phyloP scores from a whole-genome alignment of 2,797 vertebrate genomes.

The Gambusia yucatana region DNA sequence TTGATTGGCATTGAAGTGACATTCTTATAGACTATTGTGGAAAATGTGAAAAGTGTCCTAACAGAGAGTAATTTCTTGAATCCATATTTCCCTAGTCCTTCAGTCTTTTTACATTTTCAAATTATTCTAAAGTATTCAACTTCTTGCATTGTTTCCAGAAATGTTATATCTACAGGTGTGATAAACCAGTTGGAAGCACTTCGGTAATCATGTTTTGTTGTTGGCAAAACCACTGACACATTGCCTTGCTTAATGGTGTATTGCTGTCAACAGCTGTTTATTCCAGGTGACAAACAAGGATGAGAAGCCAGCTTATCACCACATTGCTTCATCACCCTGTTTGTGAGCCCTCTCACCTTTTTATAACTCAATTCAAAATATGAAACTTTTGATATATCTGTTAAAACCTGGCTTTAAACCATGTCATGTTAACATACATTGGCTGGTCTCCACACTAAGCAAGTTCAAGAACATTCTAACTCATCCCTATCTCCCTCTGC shows the following conservation, averaged over 20 bases:
- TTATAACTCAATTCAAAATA: not conserved
- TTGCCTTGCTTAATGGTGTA: not conserved
- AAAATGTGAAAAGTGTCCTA: not conserved
- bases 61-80: not conserved
- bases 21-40: not conserved
- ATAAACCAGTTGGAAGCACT: not conserved
- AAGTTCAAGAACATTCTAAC: constrained; percentile 21
- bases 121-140: not conserved
- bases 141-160: not conserved
- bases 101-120: not conserved
- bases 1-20: not conserved
- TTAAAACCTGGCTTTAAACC: not conserved
- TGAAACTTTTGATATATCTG: not conserved
- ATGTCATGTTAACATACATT: constrained; percentile 34
- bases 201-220: not conserved
- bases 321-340: not conserved
- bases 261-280: constrained; percentile 6
- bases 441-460: constrained; percentile 37
- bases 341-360: not conserved
- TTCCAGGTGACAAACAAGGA: constrained; percentile 7
- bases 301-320: not conserved
- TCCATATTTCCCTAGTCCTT: not conserved
- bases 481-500: not conserved
- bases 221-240: not conserved
- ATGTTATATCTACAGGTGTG: not conserved